Conservation (phyloP, 2,888 invertebrate genomes). For the Cephus pulcher region DNA sequence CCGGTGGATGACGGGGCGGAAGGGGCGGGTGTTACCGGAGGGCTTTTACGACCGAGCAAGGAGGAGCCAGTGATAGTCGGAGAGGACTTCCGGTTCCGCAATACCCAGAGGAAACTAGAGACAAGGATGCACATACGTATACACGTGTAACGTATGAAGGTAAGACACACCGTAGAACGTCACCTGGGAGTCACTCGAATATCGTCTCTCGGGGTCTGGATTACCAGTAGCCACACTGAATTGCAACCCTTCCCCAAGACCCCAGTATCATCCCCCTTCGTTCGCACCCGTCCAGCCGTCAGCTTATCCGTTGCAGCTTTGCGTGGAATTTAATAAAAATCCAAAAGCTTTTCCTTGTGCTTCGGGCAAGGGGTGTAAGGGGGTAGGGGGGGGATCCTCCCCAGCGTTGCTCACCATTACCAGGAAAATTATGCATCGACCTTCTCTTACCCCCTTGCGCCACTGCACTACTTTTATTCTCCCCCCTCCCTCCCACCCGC, state of each 20-base stretch:
- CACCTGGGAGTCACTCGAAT: not conserved
- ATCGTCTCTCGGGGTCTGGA: not conserved
- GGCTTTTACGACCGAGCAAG: not conserved
- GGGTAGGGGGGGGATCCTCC: slow-evolving; percentile 10
- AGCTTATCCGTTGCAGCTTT: not conserved
- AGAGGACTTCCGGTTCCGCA: not conserved
- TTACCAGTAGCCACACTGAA: not conserved
- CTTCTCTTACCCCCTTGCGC: not conserved
- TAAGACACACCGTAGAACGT: not conserved
- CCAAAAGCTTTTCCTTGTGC: slow-evolving; percentile 18
- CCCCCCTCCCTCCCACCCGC: not conserved
- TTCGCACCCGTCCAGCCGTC: not conserved
- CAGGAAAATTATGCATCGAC: slow-evolving; percentile 28
- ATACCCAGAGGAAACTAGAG: not conserved
- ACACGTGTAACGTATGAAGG: not conserved
- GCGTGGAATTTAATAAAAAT: slow-evolving; percentile 39
- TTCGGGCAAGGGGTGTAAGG: slow-evolving; percentile 15
- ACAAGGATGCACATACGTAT: not conserved
- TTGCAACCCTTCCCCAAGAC: not conserved
- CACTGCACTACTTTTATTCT: not conserved
- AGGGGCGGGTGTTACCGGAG: not conserved
- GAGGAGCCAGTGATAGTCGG: not conserved
- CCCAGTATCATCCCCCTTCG: not conserved
- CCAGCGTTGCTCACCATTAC: slow-evolving; percentile 12
- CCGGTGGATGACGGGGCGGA: slow-evolving; percentile 4